These are phyloP conservation scores for Coronaproctus castanopsis DNA, from an alignment of 2,888 invertebrate genomes.

Conservation along the genomic window DNA sequence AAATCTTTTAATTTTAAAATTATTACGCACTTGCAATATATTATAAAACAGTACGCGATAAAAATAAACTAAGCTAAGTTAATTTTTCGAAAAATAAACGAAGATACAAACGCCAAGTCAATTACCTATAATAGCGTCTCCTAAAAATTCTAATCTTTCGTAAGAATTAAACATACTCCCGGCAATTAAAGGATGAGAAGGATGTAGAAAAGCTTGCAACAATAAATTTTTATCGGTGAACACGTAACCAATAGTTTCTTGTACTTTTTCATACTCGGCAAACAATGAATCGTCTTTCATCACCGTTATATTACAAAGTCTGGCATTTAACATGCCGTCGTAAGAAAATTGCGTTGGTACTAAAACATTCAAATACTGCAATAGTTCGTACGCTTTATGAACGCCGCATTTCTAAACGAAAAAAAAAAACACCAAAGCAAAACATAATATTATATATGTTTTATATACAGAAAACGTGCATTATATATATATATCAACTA, in stretches of 20 bases:
- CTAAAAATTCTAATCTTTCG: constrained; percentile 74
- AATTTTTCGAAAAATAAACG: no score
- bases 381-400: constrained; percentile 32
- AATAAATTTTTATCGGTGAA: constrained; percentile 65
- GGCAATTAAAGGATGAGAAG: constrained; percentile 46
- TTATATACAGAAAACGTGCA: no score
- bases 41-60: no score
- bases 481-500: no score
- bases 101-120: no score
- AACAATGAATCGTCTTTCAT: constrained; percentile 2
- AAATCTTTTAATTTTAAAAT: no score
- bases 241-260: constrained; percentile 44
- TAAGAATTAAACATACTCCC: constrained; percentile 74
- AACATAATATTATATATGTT: no score
- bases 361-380: constrained; percentile 52
- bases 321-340: neutral
- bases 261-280: constrained; percentile 28
- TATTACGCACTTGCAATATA: no score
- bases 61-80: no score
- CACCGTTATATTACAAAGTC: neutral
- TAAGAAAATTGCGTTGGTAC: no score
- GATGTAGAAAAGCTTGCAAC: constrained; percentile 80
- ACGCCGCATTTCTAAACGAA: constrained; percentile 31
- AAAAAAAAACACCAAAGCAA: neutral
- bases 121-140: constrained; percentile 64